Percentiles rank a stretch among this genome's conserved stretches.
phyloP scores from a whole-genome alignment of 2,797 vertebrate species.

The Cygnus olor region DNA sequence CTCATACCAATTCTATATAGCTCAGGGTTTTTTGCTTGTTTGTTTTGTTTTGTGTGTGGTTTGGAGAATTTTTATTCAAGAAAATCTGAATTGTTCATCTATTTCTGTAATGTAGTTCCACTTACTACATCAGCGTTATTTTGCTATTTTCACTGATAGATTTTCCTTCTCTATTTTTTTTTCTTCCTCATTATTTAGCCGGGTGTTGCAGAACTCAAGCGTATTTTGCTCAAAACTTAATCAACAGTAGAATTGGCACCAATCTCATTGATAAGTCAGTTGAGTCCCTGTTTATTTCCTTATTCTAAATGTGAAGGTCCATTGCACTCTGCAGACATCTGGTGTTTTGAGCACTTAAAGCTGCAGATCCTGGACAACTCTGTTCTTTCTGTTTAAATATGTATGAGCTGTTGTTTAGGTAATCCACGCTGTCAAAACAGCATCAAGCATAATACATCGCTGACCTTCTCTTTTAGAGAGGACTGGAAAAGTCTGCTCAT shows the following conservation, averaged over 20 bases:
- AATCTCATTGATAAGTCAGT: slow-evolving; percentile 8
- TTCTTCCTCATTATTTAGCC: background rate
- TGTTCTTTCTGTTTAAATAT: slow-evolving; percentile 86
- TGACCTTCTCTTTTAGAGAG: slow-evolving; percentile 58
- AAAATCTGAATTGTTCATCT: background rate
- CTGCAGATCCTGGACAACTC: slow-evolving; percentile 65
- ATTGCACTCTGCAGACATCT: slow-evolving; percentile 86
- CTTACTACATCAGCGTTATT: background rate
- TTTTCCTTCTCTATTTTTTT: background rate
- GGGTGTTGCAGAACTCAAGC: background rate
- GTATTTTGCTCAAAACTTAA: background rate
- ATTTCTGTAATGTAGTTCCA: background rate
- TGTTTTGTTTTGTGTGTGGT: background rate
- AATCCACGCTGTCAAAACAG: slow-evolving; percentile 83
- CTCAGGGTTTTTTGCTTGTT: background rate
- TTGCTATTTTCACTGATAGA: background rate
- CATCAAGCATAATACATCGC: slow-evolving; percentile 70
- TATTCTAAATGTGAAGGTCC: slow-evolving; percentile 79
- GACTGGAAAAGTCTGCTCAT: background rate
- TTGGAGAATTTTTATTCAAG: background rate
- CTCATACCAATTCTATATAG: rapidly evolving
- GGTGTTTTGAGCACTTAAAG: slow-evolving; percentile 77
- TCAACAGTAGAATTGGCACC: background rate
- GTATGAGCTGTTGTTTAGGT: slow-evolving; percentile 79
- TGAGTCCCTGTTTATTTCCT: slow-evolving; percentile 80